Percentiles rank a stretch among this genome's conserved stretches.
These are phyloP conservation scores for Cerceris ruficornis DNA, from an alignment of 2,888 invertebrate genomes.

Conservation along the genomic window DNA sequence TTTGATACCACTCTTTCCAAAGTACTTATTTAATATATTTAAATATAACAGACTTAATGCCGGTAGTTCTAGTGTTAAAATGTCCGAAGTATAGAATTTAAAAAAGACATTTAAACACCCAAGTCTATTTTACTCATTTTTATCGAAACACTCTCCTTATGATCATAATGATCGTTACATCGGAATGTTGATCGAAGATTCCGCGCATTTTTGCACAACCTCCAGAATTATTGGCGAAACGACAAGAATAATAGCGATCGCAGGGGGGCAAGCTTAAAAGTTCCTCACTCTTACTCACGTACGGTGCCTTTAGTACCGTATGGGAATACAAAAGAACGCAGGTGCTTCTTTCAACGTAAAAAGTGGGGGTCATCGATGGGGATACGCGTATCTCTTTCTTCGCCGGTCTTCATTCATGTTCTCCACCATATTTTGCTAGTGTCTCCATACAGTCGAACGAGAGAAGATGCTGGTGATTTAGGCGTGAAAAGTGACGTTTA, in stretches of 20 bases:
- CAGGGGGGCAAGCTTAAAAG: conserved; percentile 3
- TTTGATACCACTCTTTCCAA: no score
- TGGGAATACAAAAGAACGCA: conserved; percentile 60
- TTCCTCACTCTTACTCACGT: conserved; percentile 64
- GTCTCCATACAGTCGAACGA: conserved; percentile 25
- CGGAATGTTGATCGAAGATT: no score
- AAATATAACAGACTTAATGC: no score
- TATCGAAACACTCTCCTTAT: no score
- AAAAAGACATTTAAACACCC: no score
- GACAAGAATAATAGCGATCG: conserved; percentile 3
- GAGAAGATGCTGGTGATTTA: not conserved
- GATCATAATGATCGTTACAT: no score
- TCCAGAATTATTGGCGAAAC: not conserved
- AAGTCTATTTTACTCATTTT: no score
- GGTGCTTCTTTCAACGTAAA: conserved; percentile 50
- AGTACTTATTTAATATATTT: no score
- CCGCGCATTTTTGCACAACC: not conserved
- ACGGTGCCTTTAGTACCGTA: conserved; percentile 42
- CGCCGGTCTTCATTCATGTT: conserved; percentile 68
- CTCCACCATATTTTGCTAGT: conserved; percentile 55
- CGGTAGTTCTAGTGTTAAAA: no score
- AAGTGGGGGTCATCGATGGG: conserved; percentile 65
- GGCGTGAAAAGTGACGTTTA: not conserved
- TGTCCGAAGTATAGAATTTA: no score
- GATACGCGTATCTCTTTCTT: conserved; percentile 50